Base-by-base conservation (phyloP, 2,797 vertebrate species). In the Eupleurogrammus muticus region DNA sequence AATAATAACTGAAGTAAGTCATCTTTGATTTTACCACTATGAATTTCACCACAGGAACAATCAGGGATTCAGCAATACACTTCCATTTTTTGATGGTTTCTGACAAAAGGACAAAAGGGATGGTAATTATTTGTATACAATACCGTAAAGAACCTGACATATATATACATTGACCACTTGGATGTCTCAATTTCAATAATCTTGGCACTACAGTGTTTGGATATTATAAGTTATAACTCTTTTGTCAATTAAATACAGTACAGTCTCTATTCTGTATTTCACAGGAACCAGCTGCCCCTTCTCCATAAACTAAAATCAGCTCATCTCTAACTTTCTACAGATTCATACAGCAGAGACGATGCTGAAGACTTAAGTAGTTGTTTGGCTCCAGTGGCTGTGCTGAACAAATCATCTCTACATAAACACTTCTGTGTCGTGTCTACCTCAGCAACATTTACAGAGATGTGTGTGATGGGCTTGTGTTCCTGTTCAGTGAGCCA, bases 271-370 rank as follows among this genome's bases (percentile, higher is more conserved):
- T 52, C 48, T 73, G 55, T 60, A 55, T 59, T 66, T 44, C 7
- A 14, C 50, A 11, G 0, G 1, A 68, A 67, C 70, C 78, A 71
- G 52, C 57, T 76, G 79, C 71, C 54, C n/a, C 34, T 10, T 6
- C 5, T 61, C 64, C 79, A 80, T 14, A 38, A 58, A 62, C 36
- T 44, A 24, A 35, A 63, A 66, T 66, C 75, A 58, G 55, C 51
- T 69, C 42, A 53, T 58, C 32, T 52, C 42, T 70, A 12, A 57
- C 53, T 23, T 32, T 44, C 16, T 28, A 14, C 34, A 49, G 34
- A 44, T 36, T 61, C 56, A 17, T 35, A 63, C 52, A 48, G n/a
- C 46, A 11, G n/a, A 69, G 35, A 63, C 0, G 1, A 62, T 47
- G 55, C 66, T 38, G 60, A 75, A 42, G 21, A 59, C 50, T 19